A percentile compares a stretch with the other conserved stretches of the same genome.
These are phyloP conservation scores for Fringilla coelebs DNA, from an alignment of 2,797 vertebrate species.

Conservation along the genomic window DNA sequence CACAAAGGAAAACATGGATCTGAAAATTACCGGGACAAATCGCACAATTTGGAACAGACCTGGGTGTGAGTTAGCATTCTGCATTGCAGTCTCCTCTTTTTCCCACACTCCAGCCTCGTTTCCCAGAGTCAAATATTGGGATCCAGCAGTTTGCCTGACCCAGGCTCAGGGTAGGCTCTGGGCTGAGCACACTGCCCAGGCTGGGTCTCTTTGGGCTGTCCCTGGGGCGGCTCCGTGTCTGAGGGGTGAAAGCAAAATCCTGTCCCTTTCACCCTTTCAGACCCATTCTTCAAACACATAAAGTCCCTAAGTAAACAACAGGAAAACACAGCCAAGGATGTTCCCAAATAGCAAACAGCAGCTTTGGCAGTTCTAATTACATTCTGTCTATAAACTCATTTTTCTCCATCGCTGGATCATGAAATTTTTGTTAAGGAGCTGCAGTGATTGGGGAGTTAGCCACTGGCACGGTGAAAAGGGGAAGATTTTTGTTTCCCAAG, in stretches of 20 bases:
- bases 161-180: background rate
- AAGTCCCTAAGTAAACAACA: background rate
- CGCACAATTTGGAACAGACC: background rate
- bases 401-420: background rate
- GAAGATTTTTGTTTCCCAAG: background rate
- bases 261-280: background rate
- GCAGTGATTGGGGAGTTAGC: background rate
- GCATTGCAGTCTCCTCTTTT: background rate
- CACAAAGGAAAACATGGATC: background rate
- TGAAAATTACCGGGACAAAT: background rate
- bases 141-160: background rate
- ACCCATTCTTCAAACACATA: background rate
- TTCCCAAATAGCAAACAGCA: background rate
- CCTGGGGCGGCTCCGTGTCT: background rate
- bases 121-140: background rate
- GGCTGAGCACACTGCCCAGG: background rate
- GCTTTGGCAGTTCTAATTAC: background rate
- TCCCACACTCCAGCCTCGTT: background rate
- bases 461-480: background rate
- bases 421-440: background rate
- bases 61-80: background rate
- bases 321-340: background rate
- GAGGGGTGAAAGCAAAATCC: background rate
- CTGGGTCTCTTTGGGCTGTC: fast-evolving
- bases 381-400: background rate